Percentiles rank a stretch among this genome's conserved stretches.
phyloP scores from a whole-genome alignment of 2,888 invertebrate species.

The Macaria liturata region DNA sequence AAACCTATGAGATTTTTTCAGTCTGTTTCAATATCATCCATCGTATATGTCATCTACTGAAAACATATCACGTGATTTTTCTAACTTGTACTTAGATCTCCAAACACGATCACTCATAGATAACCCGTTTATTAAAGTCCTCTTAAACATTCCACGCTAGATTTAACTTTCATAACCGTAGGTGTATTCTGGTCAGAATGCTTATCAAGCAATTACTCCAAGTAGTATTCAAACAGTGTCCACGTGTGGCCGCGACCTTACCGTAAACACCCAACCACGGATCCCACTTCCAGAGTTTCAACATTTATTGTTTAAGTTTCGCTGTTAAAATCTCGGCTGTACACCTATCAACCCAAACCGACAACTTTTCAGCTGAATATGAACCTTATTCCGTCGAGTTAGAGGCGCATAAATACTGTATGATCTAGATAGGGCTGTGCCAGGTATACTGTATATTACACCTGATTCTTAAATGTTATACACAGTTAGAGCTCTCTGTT shows the following conservation, averaged over 20 bases:
- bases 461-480: conserved; percentile 37
- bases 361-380: conserved; percentile 6
- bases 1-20: no score
- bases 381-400: conserved; percentile 19
- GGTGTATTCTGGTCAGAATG: no score
- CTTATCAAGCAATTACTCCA: not conserved
- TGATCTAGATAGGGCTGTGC: conserved; percentile 18
- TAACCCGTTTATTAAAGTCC: no score
- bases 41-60: no score
- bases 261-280: conserved; percentile 30
- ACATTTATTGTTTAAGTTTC: conserved; percentile 40
- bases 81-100: not conserved
- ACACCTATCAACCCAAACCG: conserved; percentile 22
- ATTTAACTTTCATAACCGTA: no score
- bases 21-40: no score
- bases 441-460: conserved; percentile 27
- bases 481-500: conserved; percentile 34
- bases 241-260: conserved; percentile 24
- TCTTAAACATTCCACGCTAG: no score
- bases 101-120: no score
- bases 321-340: conserved; percentile 37
- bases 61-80: not conserved
- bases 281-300: conserved; percentile 34
- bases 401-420: conserved; percentile 7
- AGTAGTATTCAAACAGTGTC: not conserved